phyloP scores from a whole-genome alignment of 2,888 invertebrate genomes.

The Synanthedon vespiformis region DNA sequence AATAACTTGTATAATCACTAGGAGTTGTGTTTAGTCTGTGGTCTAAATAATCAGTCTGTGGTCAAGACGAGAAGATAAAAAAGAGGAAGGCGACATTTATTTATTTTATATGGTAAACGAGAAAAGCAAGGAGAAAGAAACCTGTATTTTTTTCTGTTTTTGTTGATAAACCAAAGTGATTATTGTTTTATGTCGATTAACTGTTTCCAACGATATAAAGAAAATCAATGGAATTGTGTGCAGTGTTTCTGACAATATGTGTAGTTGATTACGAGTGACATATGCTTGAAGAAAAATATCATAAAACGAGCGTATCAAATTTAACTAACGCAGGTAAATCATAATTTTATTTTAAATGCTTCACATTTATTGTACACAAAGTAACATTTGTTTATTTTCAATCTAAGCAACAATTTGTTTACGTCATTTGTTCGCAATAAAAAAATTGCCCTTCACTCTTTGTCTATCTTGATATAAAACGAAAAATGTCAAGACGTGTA shows the following conservation, averaged over 20 bases:
- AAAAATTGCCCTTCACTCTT: constrained; percentile 43
- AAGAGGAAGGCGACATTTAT: too few species aligned
- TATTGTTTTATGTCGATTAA: constrained; percentile 20
- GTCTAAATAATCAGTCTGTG: too few species aligned
- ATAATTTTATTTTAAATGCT: not conserved
- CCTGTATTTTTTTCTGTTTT: constrained; percentile 27
- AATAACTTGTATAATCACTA: too few species aligned
- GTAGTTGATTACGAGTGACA: constrained; percentile 64
- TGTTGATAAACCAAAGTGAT: constrained; percentile 19
- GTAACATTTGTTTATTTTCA: constrained; percentile 22
- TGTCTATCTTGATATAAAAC: constrained; percentile 25
- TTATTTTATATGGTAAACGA: too few species aligned
- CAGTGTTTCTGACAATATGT: constrained; percentile 48
- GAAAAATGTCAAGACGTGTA: constrained; percentile 56
- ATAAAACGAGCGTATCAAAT: constrained; percentile 18
- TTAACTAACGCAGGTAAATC: not conserved
- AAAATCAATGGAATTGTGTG: constrained; percentile 19
- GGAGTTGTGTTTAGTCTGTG: too few species aligned
- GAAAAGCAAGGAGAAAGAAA: constrained; percentile 15
- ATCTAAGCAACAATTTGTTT: constrained; percentile 4
- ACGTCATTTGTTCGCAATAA: constrained; percentile 16
- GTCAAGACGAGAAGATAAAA: too few species aligned
- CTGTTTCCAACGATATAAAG: constrained; percentile 10
- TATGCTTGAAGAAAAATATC: constrained; percentile 56
- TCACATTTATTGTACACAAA: constrained; percentile 14